Base-by-base conservation (phyloP, 2,797 vertebrate species). In the Hippoglossus hippoglossus region DNA sequence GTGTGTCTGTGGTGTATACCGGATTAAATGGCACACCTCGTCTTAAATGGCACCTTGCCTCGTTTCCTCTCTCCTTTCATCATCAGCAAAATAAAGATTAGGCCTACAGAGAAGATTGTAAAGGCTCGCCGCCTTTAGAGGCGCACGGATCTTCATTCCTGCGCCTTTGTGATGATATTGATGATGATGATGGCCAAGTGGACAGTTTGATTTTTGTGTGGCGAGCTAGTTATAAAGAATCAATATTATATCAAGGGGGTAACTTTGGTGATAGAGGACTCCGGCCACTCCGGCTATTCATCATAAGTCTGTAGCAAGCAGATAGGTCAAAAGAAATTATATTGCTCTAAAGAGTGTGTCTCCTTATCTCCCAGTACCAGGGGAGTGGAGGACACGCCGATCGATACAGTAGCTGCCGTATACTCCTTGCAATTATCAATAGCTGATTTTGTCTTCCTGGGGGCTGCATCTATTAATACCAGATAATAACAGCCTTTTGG, bases 311-410 rank as follows among this genome's bases (percentile, higher is more conserved):
- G 98, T 98, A 97, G 96, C 96, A 96, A 97, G 96, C 96, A 98
- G 98, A 99, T 99, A 98, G 98, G 97, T 99, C 97, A 97, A 97
- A 98, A 98, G 96, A 99, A 98, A 99, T 99, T 96, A 99, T 99
- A 98, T 98, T 96, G 97, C 97, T 97, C 96, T 98, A 97, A 99
- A 98, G 96, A 98, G 95, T 96, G 96, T 96, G 96, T 96, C 97
- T 97, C 95, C 98, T 99, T 99, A 99, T 99, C 97, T 98, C 96
- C 94, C 92, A 84, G 94, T 94, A 95, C 94, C 98, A 98, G 97
- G 96, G 96, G 97, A 97, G 96, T 96, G 96, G 95, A 96, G 96
- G 96, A 97, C 97, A 96, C 94, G 96, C 94, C 95, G 95, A 98
- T 99, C 98, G 96, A 99, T 99, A 96, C 95, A 94, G 95, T 95